A percentile compares a stretch with the other conserved stretches of the same genome.
Evolutionary conservation across 2,888 invertebrate species (phyloP).

Genomic region (Odontothrips loti): DNA sequence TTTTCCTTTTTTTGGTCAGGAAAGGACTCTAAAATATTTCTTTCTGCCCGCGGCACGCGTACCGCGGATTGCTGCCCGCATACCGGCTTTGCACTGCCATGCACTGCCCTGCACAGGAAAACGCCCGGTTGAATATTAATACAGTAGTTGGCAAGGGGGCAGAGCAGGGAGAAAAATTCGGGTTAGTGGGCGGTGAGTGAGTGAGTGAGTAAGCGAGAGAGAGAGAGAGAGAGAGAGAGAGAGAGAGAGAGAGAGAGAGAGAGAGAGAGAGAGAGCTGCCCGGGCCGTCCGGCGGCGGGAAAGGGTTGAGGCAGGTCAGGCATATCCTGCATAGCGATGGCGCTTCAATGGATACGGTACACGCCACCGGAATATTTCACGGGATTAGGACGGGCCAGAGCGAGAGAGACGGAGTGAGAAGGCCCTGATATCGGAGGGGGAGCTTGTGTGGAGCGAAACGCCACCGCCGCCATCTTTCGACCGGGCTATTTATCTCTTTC

Average conservation of each 20-base stretch:
- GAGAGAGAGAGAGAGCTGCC: too few species aligned
- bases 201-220: background rate
- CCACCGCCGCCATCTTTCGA: too few species aligned
- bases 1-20: too few species aligned
- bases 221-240: background rate
- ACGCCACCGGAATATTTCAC: conserved; percentile 5
- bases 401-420: background rate
- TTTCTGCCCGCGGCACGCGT: too few species aligned
- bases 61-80: too few species aligned
- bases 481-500: too few species aligned
- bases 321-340: background rate
- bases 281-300: too few species aligned
- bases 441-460: background rate
- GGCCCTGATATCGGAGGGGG: background rate
- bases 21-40: too few species aligned
- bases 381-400: background rate
- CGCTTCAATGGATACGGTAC: background rate
- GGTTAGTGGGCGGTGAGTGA: background rate
- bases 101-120: too few species aligned
- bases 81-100: too few species aligned
- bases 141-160: background rate
- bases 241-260: too few species aligned
- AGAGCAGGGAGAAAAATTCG: background rate
- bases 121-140: too few species aligned
- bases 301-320: background rate